A percentile compares a stretch with the other conserved stretches of the same genome.
These are phyloP conservation scores for Drosophila meridionalis DNA, from an alignment of 2,888 invertebrate species.

Conservation along the genomic window DNA sequence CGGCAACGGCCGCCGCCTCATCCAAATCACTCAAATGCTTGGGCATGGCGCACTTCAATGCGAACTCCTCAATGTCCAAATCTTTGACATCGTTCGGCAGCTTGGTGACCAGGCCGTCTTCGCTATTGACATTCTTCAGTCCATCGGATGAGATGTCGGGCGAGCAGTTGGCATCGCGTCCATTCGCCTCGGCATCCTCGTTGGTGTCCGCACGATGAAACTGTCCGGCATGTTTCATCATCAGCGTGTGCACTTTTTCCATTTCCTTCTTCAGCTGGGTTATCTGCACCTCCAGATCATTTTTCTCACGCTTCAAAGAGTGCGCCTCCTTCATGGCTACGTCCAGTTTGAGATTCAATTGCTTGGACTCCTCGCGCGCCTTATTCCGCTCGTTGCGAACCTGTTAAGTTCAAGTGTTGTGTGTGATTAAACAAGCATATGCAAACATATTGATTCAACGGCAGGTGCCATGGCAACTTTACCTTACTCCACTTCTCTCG, in stretches of 20 bases:
- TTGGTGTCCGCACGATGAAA: slow-evolving; percentile 86
- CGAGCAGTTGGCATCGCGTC: slow-evolving; percentile 84
- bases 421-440: slow-evolving; percentile 20
- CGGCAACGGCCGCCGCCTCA: slow-evolving; percentile 82
- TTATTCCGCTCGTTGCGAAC: slow-evolving; percentile 96
- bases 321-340: slow-evolving; percentile 90
- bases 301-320: slow-evolving; percentile 91
- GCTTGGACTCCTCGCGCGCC: slow-evolving; percentile 95
- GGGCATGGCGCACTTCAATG: slow-evolving; percentile 88
- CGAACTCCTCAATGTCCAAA: slow-evolving; percentile 87
- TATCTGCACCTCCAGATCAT: slow-evolving; percentile 91
- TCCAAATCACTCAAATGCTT: slow-evolving; percentile 86
- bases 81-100: slow-evolving; percentile 81
- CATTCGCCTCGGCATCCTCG: slow-evolving; percentile 84
- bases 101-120: slow-evolving; percentile 84
- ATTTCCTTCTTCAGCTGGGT: slow-evolving; percentile 92
- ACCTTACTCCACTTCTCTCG: slow-evolving; percentile 97
- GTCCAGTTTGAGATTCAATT: slow-evolving; percentile 92
- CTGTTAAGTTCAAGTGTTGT: slow-evolving; percentile 70
- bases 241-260: slow-evolving; percentile 90
- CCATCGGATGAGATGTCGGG: slow-evolving; percentile 85
- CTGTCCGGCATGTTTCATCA: slow-evolving; percentile 90
- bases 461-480: slow-evolving; percentile 59
- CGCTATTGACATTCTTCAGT: slow-evolving; percentile 85
- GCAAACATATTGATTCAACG: slow-evolving; percentile 57